A percentile compares a stretch with the other conserved stretches of the same genome.
Evolutionary conservation across 1,140 invertebrate genomes (phyloP).

Genomic region (Watersipora subatra): DNA sequence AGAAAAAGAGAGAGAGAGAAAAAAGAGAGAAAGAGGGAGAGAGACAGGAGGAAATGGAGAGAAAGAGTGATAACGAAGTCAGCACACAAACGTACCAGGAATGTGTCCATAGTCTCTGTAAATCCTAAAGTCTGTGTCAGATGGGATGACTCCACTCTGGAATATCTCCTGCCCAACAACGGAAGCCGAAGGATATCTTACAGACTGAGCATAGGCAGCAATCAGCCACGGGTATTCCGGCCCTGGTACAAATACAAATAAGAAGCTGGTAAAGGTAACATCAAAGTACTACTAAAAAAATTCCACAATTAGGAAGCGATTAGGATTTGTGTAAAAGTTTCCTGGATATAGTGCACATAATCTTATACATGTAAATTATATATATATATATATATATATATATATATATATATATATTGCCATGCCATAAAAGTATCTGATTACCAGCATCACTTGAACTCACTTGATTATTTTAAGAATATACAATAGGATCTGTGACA

Average conservation of each 20-base stretch:
- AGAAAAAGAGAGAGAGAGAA: not conserved
- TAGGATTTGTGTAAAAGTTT: no score
- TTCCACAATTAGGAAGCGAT: no score
- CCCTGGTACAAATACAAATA: constrained; percentile 46
- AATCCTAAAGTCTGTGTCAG: constrained; percentile 87
- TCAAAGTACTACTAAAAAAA: no score
- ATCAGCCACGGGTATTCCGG: constrained; percentile 80
- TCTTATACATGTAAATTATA: no score
- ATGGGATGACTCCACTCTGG: constrained; percentile 76
- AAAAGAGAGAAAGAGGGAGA: not conserved
- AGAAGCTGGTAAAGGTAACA: no score
- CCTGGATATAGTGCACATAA: no score
- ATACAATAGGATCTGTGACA: no score
- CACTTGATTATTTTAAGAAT: no score
- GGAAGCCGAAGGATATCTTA: constrained; percentile 74
- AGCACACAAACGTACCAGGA: constrained; percentile 31
- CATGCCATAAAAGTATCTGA: no score
- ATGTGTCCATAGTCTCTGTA: constrained; percentile 61
- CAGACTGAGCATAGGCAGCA: constrained; percentile 65
- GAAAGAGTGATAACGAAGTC: constrained; percentile 3
- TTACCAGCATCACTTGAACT: no score
- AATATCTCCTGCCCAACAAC: constrained; percentile 87
- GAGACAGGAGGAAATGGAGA: not conserved
- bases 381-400: no score
- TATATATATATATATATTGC: no score